Evolutionary conservation across 64 coral and sea anemone genomes (phyloP).

Genomic region (Pocillopora verrucosa): DNA sequence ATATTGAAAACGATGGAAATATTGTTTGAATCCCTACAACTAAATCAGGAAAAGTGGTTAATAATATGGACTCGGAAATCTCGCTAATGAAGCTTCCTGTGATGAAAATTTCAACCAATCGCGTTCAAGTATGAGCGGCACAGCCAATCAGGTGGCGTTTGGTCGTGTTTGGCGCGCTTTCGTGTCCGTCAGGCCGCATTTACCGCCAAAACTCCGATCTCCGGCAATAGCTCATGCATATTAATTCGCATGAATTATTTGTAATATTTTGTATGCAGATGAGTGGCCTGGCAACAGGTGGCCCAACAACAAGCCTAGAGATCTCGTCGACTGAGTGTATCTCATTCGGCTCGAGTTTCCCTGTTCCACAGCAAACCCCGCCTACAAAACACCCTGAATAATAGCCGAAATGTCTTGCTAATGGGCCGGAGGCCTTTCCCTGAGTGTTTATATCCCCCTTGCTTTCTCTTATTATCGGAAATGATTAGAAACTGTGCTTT

Average conservation of each 20-base stretch:
- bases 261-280: constrained; percentile 75
- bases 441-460: constrained; percentile 48
- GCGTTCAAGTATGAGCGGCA: neutral
- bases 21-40: constrained; percentile 25
- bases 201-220: constrained; percentile 46
- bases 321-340: constrained; percentile 13
- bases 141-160: constrained; percentile 17
- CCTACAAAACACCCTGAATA: constrained; percentile 44
- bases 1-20: neutral
- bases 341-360: constrained; percentile 10
- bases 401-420: constrained; percentile 23
- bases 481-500: constrained; percentile 46
- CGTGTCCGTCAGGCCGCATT: constrained; percentile 35
- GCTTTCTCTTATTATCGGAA: constrained; percentile 57
- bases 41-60: constrained; percentile 10
- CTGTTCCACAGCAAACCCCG: constrained; percentile 31
- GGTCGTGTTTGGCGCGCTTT: constrained; percentile 46
- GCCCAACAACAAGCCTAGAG: constrained; percentile 46
- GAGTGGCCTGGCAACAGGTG: constrained; percentile 82
- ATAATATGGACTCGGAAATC: constrained; percentile 39
- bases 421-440: constrained; percentile 14
- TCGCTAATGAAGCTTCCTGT: constrained; percentile 30
- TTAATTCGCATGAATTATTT: constrained; percentile 76
- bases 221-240: constrained; percentile 60
- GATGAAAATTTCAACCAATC: constrained; percentile 18